Evolutionary conservation across 1,140 invertebrate genomes (phyloP).

Genomic region (Bombus confusus): DNA sequence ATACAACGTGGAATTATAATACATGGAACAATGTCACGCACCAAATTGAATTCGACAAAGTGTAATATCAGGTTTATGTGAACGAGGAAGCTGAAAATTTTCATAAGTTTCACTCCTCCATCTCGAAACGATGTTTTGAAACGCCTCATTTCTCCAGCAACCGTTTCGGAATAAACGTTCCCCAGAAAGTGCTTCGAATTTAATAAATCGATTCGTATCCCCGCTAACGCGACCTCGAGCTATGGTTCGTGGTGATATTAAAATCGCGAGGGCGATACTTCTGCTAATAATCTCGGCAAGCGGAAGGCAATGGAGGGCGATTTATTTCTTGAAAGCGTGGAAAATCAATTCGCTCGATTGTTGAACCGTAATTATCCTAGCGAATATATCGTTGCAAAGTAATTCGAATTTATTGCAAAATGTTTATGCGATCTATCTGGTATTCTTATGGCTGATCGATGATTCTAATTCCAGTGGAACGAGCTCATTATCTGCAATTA

Average conservation of each 20-base stretch:
- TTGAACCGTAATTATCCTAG: neutral
- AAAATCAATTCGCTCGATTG: neutral
- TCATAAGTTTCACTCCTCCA: conserved; percentile 32
- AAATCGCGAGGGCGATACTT: neutral
- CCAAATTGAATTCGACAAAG: conserved; percentile 27
- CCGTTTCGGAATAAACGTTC: conserved; percentile 19
- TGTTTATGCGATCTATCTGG: neutral
- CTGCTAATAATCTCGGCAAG: neutral
- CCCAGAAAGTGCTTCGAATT: conserved; percentile 24
- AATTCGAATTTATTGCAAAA: neutral
- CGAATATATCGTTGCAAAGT: neutral
- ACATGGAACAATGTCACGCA: conserved; percentile 12
- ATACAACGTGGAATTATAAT: conserved; percentile 30
- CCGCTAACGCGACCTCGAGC: conserved; percentile 4
- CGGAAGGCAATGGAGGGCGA: neutral
- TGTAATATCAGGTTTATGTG: neutral
- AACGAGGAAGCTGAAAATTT: conserved; percentile 1
- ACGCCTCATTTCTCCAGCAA: conserved; percentile 41
- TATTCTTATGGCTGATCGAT: neutral
- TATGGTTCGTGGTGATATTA: conserved; percentile 19
- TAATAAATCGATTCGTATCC: conserved; percentile 33
- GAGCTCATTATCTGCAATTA: neutral
- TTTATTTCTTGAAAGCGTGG: neutral
- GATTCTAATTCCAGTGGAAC: neutral
- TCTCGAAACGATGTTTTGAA: neutral